Evolutionary conservation across 2,888 invertebrate species (phyloP).

Genomic region (Sarcophaga subvicina): DNA sequence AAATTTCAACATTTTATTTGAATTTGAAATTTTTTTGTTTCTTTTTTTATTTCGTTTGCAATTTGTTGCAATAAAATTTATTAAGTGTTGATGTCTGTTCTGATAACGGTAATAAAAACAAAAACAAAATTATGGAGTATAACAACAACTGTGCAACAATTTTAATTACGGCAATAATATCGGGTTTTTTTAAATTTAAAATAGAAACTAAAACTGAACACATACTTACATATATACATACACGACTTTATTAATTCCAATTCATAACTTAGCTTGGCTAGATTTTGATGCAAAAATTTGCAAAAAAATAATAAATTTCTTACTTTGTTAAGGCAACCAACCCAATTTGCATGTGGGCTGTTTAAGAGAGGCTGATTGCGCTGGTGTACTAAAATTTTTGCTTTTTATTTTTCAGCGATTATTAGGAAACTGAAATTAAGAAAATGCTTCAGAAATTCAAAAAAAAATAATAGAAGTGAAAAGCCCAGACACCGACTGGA

Average conservation of each 20-base stretch:
- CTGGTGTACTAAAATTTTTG: background rate
- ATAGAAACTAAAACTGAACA: background rate
- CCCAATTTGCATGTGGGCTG: constrained; percentile 32
- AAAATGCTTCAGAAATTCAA: constrained; percentile 1
- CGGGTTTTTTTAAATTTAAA: constrained; percentile 16
- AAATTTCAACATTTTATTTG: background rate
- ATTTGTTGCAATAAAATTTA: constrained; percentile 36
- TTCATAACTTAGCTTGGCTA: background rate
- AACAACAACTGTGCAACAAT: constrained; percentile 4
- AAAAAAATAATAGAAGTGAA: background rate
- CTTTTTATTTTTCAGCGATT: background rate
- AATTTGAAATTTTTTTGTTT: background rate
- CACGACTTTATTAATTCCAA: background rate
- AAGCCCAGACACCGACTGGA: too few species aligned
- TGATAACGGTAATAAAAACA: constrained; percentile 39
- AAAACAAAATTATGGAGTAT: background rate
- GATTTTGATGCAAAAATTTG: background rate
- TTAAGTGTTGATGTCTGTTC: constrained; percentile 51
- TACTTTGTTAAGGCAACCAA: constrained; percentile 15
- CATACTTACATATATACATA: constrained; percentile 8
- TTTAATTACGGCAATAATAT: constrained; percentile 31
- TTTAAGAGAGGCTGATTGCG: background rate
- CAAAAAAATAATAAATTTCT: background rate
- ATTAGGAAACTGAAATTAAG: constrained; percentile 37
- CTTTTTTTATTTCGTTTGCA: background rate